Base-by-base conservation (phyloP, 1,140 invertebrate genomes). In the Meteorus sp. region DNA sequence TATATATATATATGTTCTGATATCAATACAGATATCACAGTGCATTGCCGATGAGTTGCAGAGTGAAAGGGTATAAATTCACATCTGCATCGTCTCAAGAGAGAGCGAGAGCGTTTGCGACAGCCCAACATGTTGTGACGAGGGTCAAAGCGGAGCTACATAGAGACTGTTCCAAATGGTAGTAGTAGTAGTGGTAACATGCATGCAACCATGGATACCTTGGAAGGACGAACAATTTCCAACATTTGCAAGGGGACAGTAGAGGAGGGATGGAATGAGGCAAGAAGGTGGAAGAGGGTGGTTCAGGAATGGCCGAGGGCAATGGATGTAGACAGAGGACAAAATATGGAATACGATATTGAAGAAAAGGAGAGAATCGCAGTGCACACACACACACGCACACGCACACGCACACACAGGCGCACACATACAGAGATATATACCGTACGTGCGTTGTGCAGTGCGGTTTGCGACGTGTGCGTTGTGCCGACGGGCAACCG, bases 371-470 rank as follows among this genome's bases (percentile, higher is more conserved):
- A 15, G 35, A 39, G 35, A 9, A 29, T 4, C 27, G 4, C 35
- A n/a, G 4, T 39, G 35, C 35, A 5, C 11, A 13, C 35, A 15
- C 35, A n/a, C n/a, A n/a, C n/a, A n/a, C n/a, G n/a, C n/a, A n/a
- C n/a, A n/a, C n/a, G n/a, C n/a, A n/a, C n/a, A n/a, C n/a, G n/a
- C n/a, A n/a, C n/a, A n/a, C n/a, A n/a, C n/a, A n/a, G n/a, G n/a
- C n/a, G n/a, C n/a, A n/a, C n/a, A n/a, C n/a, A n/a, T n/a, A n/a
- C n/a, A n/a, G n/a, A n/a, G n/a, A n/a, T n/a, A n/a, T n/a, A n/a
- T n/a, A n/a, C n/a, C n/a, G n/a, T n/a, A n/a, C n/a, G n/a, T 67
- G 73, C 73, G 73, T 75, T 76, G 70, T 74, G 72, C 72, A 75
- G 69, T 69, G 70, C 68, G 71, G 73, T 75, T 73, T 74, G 74